Conservation (phyloP, 2,113 vertebrate species). For the Microcebus lehilahytsara region DNA sequence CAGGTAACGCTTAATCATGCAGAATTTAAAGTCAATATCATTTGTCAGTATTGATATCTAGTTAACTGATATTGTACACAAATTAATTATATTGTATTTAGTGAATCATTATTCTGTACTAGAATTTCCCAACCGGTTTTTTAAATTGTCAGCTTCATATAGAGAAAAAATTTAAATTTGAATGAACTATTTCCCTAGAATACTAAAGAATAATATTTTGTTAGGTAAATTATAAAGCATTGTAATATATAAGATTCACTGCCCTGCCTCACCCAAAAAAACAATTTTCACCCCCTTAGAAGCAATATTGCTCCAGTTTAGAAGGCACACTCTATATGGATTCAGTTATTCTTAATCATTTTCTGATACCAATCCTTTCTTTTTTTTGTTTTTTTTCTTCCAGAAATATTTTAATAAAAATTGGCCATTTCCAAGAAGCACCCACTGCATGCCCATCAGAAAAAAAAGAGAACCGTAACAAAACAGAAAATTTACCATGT, state of each 20-base stretch:
- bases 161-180: neutral
- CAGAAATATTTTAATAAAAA: slow-evolving; percentile 79
- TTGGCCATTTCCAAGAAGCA: slow-evolving; percentile 70
- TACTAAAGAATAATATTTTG: neutral
- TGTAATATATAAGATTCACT: neutral
- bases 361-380: neutral
- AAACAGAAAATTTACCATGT: slow-evolving; percentile 65
- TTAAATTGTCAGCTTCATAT: neutral
- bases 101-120: neutral
- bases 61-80: neutral
- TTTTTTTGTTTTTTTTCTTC: slow-evolving; percentile 42
- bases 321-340: neutral
- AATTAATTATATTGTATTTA: neutral
- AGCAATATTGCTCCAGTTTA: neutral
- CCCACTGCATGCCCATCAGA: slow-evolving; percentile 61
- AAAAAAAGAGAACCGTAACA: slow-evolving; percentile 58
- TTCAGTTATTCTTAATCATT: neutral
- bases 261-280: neutral
- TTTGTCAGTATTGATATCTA: neutral
- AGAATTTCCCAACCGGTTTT: neutral
- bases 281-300: neutral
- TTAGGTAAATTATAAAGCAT: neutral
- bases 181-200: neutral
- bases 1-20: neutral
- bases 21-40: neutral